A percentile compares a stretch with the other conserved stretches of the same genome.
phyloP scores from a whole-genome alignment of 2,797 vertebrate genomes.

The Ataeniobius toweri region DNA sequence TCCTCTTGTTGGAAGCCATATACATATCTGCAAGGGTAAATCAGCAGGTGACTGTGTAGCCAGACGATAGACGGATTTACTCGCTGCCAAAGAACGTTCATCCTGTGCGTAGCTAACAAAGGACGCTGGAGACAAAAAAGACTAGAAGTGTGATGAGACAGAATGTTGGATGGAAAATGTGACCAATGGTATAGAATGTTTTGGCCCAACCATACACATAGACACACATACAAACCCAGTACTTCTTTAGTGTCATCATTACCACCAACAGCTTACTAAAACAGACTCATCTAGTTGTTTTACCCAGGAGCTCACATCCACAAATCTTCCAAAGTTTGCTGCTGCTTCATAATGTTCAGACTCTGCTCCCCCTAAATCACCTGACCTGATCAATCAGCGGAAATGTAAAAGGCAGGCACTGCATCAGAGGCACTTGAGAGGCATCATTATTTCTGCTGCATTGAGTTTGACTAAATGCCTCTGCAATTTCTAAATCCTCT shows the following conservation, averaged over 20 bases:
- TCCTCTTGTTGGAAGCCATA: constrained; percentile 22
- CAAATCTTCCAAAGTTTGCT: constrained; percentile 49
- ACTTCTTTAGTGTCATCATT: constrained; percentile 7
- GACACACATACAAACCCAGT: background rate
- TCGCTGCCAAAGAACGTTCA: background rate
- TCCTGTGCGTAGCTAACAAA: background rate
- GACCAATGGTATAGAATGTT: background rate
- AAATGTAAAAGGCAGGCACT: background rate
- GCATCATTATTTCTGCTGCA: constrained; percentile 56
- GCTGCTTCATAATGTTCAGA: constrained; percentile 42
- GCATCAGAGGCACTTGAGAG: constrained; percentile 7
- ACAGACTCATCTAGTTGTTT: constrained; percentile 16
- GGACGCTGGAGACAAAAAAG: background rate
- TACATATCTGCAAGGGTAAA: constrained; percentile 1
- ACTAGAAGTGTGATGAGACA: background rate
- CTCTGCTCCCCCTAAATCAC: constrained; percentile 46
- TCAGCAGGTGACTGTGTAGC: constrained; percentile 4
- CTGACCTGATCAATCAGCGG: constrained; percentile 44
- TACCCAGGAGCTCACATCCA: constrained; percentile 41
- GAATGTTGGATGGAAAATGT: background rate
- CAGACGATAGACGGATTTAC: background rate
- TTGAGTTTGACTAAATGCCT: constrained; percentile 59
- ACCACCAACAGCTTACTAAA: constrained; percentile 52
- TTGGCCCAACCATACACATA: background rate
- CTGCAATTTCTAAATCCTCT: constrained; percentile 34